Conservation (phyloP, 2,113 vertebrate genomes). For the Notiomystis cincta region DNA sequence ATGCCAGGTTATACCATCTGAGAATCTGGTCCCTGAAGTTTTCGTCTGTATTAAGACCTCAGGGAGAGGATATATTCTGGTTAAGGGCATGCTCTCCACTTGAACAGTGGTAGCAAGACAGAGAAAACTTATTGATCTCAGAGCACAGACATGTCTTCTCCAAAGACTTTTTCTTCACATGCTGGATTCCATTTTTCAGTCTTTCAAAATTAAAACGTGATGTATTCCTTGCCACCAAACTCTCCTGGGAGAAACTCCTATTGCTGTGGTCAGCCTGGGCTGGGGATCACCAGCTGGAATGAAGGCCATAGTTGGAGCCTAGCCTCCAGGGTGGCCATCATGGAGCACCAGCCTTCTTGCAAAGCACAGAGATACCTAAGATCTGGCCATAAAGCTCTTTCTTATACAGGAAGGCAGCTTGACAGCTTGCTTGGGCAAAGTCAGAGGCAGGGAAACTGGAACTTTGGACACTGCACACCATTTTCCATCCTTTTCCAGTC, state of each 20-base stretch:
- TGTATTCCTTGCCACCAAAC: not conserved
- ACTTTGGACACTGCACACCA: not conserved
- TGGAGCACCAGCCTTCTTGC: not conserved
- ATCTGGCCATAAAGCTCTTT: not conserved
- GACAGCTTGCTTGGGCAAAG: not conserved
- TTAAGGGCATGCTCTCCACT: not conserved
- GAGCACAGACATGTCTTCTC: not conserved
- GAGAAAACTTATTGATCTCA: not conserved
- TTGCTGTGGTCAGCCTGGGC: not conserved
- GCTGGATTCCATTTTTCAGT: not conserved
- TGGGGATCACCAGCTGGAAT: not conserved
- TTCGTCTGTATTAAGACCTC: not conserved
- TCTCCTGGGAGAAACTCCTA: not conserved
- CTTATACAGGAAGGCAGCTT: not conserved
- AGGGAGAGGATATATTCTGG: not conserved
- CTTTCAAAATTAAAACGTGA: not conserved
- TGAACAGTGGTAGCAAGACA: not conserved
- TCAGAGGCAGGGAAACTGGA: not conserved
- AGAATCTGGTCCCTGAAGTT: not conserved
- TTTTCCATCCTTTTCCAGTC: not conserved
- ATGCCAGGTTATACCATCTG: not conserved
- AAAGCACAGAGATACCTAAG: not conserved
- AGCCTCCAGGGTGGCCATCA: not conserved
- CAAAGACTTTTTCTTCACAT: not conserved
- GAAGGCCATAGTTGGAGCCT: not conserved